These are phyloP conservation scores for Gambusia yucatana DNA, from an alignment of 2,797 vertebrate genomes.

Conservation along the genomic window DNA sequence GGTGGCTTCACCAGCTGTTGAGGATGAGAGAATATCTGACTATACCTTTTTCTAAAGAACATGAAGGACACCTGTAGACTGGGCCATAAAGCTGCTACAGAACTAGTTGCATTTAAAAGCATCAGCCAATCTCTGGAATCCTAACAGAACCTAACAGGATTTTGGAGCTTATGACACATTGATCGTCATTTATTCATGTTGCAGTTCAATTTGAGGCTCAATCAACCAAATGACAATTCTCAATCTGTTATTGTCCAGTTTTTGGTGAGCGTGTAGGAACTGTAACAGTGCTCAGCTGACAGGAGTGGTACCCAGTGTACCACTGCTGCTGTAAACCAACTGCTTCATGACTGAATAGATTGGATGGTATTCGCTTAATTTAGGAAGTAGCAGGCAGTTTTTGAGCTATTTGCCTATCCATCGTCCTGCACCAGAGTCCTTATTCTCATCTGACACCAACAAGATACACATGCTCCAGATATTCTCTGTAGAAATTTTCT, in stretches of 20 bases:
- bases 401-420: background rate
- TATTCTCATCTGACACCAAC: background rate
- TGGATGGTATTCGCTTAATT: background rate
- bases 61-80: background rate
- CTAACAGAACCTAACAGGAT: background rate
- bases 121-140: background rate
- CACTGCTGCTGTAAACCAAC: background rate
- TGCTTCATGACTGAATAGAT: background rate
- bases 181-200: background rate
- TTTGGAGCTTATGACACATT: background rate
- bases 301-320: too few relatives aligned
- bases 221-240: background rate
- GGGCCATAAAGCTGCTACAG: background rate
- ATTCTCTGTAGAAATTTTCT: background rate
- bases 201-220: background rate
- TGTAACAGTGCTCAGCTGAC: too few relatives aligned
- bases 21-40: slow-evolving; percentile 18
- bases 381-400: background rate
- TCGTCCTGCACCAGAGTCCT: background rate
- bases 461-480: background rate
- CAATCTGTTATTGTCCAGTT: background rate
- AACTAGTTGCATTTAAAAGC: background rate
- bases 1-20: background rate
- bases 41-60: background rate
- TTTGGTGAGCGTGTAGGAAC: background rate